Base-by-base conservation (phyloP, 2,113 vertebrate genomes). In the Notiomystis cincta region DNA sequence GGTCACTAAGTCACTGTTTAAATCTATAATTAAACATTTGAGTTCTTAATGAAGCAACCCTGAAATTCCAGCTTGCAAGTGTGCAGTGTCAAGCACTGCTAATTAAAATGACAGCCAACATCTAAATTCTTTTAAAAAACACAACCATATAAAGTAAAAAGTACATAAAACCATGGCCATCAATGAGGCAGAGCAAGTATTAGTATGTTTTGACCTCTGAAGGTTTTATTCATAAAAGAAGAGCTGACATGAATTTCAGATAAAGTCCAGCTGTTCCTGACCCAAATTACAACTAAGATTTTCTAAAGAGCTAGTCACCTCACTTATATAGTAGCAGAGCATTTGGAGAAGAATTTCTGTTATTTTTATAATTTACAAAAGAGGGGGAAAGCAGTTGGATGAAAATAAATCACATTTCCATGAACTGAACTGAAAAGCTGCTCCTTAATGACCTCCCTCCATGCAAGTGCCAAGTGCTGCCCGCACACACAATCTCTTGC, bases 401-500 rank as follows among this genome's bases (percentile, higher is more conserved):
- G 54, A 61, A 76, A 95, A 69, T 19, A 72, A 77, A 70, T 47
- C 51, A 64, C 30, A n/a, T 75, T 92, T 92, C 50, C 48, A 42
- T 71, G 64, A 80, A 62, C 20, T 67, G 10, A 78, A 73, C 48
- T 33, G 13, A 86, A 82, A 80, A 1, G 0, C 50, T 80, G 61
- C 17, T 89, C 28, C 53, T 76, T 87, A 51, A 48, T 54, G 54
- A 76, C 25, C 70, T 84, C 50, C 40, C 37, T 56, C 53, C 1
- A 3, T 28, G 64, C 51, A 88, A 56, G 28, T 75, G 54, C 60
- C 38, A 45, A 13, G 17, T 44, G 53, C 48, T 94, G 82, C 79
- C 58, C 0, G 0, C 78, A 51, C 50, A 54, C 2, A 0, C 12
- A 23, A 4, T 25, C 70, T 69, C 48, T 5, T 47, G 61, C 82